Percentiles rank a stretch among this genome's conserved stretches.
These are phyloP conservation scores for Porites lobata DNA, from an alignment of 92 coral and sea anemone genomes.

Conservation along the genomic window DNA sequence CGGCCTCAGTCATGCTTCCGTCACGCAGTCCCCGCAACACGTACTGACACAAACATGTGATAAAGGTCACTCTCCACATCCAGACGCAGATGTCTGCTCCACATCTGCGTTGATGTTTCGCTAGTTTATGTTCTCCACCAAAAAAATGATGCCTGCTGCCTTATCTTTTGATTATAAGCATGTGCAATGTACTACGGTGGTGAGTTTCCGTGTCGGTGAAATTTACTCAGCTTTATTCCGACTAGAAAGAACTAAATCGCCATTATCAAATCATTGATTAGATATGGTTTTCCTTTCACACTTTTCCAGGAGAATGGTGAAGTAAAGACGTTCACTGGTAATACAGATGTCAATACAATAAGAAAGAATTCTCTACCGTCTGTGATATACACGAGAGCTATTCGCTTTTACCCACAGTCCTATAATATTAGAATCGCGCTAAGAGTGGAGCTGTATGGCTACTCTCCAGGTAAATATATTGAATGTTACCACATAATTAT, in stretches of 20 bases:
- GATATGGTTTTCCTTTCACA: neutral
- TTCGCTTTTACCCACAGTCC: constrained; percentile 81
- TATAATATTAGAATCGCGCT: constrained; percentile 83
- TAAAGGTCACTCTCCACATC: neutral
- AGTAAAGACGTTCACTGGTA: constrained; percentile 80
- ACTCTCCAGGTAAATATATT: constrained; percentile 47
- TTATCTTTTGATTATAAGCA: neutral
- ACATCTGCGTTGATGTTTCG: neutral
- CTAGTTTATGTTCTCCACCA: neutral
- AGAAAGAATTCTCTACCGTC: constrained; percentile 71
- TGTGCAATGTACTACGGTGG: neutral
- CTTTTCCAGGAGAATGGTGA: constrained; percentile 87
- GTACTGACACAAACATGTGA: neutral
- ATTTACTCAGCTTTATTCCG: too few species aligned
- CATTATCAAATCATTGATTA: neutral
- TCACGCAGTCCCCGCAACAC: constrained; percentile 16
- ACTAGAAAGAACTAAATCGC: neutral
- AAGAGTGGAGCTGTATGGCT: constrained; percentile 87
- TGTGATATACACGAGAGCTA: constrained; percentile 61
- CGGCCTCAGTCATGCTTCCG: constrained; percentile 33
- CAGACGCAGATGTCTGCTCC: too few species aligned
- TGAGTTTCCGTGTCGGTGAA: neutral
- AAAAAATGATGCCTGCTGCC: neutral
- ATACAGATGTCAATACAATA: constrained; percentile 79
- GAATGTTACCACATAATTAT: neutral